Evolutionary conservation across 2,113 vertebrate species (phyloP), one percentile per base, ranked within the genome.

Genomic region (Gallinago media): DNA sequence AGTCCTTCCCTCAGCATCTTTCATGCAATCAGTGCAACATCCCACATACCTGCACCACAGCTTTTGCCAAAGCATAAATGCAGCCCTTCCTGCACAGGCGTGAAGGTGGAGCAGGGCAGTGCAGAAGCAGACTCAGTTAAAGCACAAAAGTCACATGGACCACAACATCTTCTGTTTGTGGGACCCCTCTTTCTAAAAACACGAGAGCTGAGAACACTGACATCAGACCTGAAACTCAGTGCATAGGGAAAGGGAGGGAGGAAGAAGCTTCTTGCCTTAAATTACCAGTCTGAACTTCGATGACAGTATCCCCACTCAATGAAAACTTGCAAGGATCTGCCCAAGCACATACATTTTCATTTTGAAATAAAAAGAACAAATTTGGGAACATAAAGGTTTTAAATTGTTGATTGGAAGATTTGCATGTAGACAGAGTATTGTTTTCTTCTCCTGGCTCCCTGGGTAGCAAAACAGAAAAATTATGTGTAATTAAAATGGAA

Each of bases 391-490:
- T 97, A 98, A 98, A 97, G 97, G 94, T 98, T 98, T 98, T 96
- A 61, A 98, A 97, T 90, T 97, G 96, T 98, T 98, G 97, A 98
- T 94, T 96, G 96, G 94, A 98, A 97, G 97, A 98, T 98, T 98
- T 98, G 96, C 92, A 96, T 98, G 96, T 96, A 95, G 95, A 42
- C 95, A 92, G 96, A 98, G 94, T 89, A 98, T 98, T 98, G 97
- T 98, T 98, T 98, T 98, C 97, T 97, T 97, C 97, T 97, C 97
- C 97, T 98, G 97, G 88, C 95, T 97, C 97, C 96, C 97, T 96
- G 98, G 94, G 97, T 97, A 98, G 96, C 96, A 97, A 98, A 98
- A 98, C 97, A 98, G 97, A 98, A 98, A 98, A 98, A 98, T 98
- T 97, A 97, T 97, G 95, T 97, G 94, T 95, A 98, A 98, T 98